These are phyloP conservation scores for Phylloscopus trochilus DNA, from an alignment of 2,113 vertebrate species.

Conservation along the genomic window DNA sequence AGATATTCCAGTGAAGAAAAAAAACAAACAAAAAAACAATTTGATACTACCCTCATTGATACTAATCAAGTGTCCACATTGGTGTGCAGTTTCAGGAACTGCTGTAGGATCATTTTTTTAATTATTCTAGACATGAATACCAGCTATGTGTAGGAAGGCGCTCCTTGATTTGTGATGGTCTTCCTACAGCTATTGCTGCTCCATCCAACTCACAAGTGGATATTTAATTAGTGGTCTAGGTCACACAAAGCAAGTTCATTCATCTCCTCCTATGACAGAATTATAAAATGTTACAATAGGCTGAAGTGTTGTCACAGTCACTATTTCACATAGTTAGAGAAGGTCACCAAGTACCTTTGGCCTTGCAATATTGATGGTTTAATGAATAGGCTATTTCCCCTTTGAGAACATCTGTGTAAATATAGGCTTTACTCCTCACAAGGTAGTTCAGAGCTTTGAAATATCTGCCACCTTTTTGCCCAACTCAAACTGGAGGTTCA, in stretches of 20 bases:
- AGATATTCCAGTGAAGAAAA: neutral
- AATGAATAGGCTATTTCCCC: neutral
- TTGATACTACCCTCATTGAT: neutral
- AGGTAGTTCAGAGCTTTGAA: neutral
- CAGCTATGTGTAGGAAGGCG: neutral
- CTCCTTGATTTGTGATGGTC: neutral
- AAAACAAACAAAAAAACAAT: neutral
- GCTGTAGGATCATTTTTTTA: neutral
- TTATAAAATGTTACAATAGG: neutral
- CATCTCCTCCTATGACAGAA: neutral
- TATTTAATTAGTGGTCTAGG: conserved; percentile 13
- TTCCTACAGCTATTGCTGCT: neutral
- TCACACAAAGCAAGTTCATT: neutral
- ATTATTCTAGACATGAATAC: neutral
- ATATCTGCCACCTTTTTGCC: neutral
- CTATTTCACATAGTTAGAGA: neutral
- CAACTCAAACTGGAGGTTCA: neutral
- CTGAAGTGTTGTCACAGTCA: neutral
- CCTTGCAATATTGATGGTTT: conserved; percentile 36
- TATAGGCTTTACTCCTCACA: neutral
- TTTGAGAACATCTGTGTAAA: conserved; percentile 42
- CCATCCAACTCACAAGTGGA: neutral
- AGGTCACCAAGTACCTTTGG: neutral
- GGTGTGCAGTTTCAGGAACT: neutral
- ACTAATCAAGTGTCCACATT: neutral